Evolutionary conservation across 2,113 vertebrate species (phyloP).

Genomic region (Thalassoma bifasciatum): DNA sequence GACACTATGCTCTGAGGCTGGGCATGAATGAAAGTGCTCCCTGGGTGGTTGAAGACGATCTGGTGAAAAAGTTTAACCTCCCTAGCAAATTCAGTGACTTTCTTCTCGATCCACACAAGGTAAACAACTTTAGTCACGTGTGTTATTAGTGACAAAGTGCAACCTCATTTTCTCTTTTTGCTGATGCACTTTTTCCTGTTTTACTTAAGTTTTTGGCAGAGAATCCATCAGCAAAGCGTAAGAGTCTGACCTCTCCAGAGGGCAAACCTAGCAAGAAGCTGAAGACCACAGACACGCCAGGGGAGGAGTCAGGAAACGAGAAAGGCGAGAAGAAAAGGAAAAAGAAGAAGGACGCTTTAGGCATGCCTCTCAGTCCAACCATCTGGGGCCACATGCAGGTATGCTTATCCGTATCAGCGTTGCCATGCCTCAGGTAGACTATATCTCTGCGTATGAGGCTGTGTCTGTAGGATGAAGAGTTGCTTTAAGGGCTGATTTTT

Average conservation of each 20-base stretch:
- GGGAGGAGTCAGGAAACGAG: slow-evolving; percentile 77
- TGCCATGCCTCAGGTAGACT: background rate
- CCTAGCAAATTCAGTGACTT: slow-evolving; percentile 99
- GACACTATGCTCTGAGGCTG: slow-evolving; percentile 91
- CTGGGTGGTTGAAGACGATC: slow-evolving; percentile 96
- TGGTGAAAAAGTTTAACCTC: slow-evolving; percentile 94
- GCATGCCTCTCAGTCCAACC: slow-evolving; percentile 88
- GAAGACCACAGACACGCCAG: slow-evolving; percentile 78
- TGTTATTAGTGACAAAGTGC: background rate
- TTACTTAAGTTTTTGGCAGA: slow-evolving; percentile 91
- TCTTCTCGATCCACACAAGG: slow-evolving; percentile 96
- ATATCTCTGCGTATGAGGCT: too few species aligned
- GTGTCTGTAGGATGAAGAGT: background rate
- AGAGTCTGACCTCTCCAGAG: slow-evolving; percentile 88
- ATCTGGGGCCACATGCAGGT: slow-evolving; percentile 93
- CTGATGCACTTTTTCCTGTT: slow-evolving; percentile 5
- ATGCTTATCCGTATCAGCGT: slow-evolving; percentile 1
- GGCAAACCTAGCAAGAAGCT: slow-evolving; percentile 89
- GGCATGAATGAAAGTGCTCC: slow-evolving; percentile 94
- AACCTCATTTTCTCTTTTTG: background rate
- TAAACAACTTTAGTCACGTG: slow-evolving; percentile 60
- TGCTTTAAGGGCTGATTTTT: slow-evolving; percentile 13
- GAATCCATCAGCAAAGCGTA: slow-evolving; percentile 92
- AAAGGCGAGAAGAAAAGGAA: slow-evolving; percentile 79
- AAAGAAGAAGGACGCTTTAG: slow-evolving; percentile 81